Conservation (phyloP, 2,797 vertebrate genomes). For the Artibeus jamaicensis region DNA sequence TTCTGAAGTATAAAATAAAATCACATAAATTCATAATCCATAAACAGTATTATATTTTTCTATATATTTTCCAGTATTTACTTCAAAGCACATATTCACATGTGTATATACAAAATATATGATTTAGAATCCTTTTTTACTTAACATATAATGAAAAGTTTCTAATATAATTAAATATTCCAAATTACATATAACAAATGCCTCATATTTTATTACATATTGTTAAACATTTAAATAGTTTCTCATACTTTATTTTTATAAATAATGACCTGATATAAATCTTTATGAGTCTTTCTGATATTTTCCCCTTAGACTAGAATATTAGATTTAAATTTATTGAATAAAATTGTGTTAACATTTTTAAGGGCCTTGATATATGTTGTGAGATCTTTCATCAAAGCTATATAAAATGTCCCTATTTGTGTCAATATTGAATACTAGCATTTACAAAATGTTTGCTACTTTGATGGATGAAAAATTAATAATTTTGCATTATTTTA, state of each 20-base stretch:
- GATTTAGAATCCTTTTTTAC: slow-evolving; percentile 18
- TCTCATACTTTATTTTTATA: slow-evolving; percentile 32
- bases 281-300: not conserved
- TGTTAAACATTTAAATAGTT: slow-evolving; percentile 12
- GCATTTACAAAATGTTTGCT: not conserved
- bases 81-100: not conserved
- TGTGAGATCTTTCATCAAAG: slow-evolving; percentile 1
- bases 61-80: slow-evolving; percentile 30
- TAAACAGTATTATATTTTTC: slow-evolving; percentile 34
- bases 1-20: slow-evolving; percentile 7
- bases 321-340: slow-evolving; percentile 44
- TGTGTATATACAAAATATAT: not conserved
- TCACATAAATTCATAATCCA: not conserved
- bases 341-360: slow-evolving; percentile 7
- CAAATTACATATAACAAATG: not conserved
- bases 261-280: slow-evolving; percentile 17
- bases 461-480: not conserved
- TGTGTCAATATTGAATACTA: not conserved
- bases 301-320: not conserved
- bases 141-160: slow-evolving; percentile 12
- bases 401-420: not conserved
- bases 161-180: slow-evolving; percentile 18
- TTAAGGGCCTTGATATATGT: not conserved
- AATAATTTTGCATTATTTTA: slow-evolving; percentile 9
- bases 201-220: slow-evolving; percentile 6